These are phyloP conservation scores for Diloba caeruleocephala DNA, from an alignment of 2,888 invertebrate genomes.

Conservation along the genomic window DNA sequence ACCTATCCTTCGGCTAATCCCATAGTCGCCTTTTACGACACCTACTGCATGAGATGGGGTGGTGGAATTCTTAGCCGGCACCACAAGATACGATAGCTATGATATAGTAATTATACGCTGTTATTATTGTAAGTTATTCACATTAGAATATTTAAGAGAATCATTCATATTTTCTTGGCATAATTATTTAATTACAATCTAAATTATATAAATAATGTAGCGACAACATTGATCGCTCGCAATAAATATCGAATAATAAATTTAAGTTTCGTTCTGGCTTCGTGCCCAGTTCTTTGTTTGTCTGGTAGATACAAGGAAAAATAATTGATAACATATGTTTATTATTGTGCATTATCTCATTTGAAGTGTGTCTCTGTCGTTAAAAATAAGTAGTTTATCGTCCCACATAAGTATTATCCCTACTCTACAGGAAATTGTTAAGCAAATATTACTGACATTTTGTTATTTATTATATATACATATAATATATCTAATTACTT, in stretches of 20 bases:
- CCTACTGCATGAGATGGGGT: no score
- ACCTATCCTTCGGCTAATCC: no score
- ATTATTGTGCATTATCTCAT: slow-evolving; percentile 26
- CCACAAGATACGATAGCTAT: slow-evolving; percentile 1
- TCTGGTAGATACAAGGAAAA: slow-evolving; percentile 46
- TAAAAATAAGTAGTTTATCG: slow-evolving; percentile 5
- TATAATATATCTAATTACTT: slow-evolving; percentile 23
- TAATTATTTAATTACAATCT: no score
- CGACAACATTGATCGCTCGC: slow-evolving; percentile 12
- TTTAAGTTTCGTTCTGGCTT: slow-evolving; percentile 49
- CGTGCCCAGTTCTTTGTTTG: slow-evolving; percentile 58
- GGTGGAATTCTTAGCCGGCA: no score
- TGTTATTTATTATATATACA: neutral
- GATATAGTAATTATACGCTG: neutral
- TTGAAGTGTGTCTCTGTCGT: slow-evolving; percentile 6
- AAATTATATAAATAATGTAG: no score
- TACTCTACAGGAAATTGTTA: neutral
- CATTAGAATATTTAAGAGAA: neutral
- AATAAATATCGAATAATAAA: slow-evolving; percentile 36
- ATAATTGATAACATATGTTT: slow-evolving; percentile 41
- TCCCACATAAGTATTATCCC: no score
- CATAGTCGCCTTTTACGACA: no score
- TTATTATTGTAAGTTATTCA: neutral
- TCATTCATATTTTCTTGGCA: neutral
- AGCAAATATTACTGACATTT: no score